phyloP scores from a whole-genome alignment of 2,797 vertebrate species.

The Antennarius maculatus region DNA sequence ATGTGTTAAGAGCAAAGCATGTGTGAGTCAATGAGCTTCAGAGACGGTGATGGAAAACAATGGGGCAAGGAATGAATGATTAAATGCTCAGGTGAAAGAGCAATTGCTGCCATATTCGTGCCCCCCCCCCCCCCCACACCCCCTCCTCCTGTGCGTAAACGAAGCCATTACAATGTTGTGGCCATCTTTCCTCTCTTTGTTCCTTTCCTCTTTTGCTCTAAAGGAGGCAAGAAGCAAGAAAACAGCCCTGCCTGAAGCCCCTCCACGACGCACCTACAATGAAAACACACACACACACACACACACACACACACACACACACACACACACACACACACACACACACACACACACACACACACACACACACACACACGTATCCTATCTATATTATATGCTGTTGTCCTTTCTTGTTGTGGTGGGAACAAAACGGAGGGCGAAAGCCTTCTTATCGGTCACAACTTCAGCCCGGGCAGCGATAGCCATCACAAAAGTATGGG shows the following conservation, averaged over 20 bases:
- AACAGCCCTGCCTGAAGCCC: constrained; percentile 42
- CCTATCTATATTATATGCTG: constrained; percentile 47
- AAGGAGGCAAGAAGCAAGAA: constrained; percentile 54
- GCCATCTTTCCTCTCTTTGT: constrained; percentile 47
- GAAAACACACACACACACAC: constrained; percentile 70
- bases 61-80: constrained; percentile 31
- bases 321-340: too few relatives aligned
- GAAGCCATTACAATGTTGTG: constrained; percentile 4
- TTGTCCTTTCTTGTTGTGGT: constrained; percentile 32
- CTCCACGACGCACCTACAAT: constrained; percentile 75
- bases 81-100: constrained; percentile 56
- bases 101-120: constrained; percentile 50
- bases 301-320: constrained; percentile 29
- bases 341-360: constrained; percentile 58
- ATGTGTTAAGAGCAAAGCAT: constrained; percentile 2
- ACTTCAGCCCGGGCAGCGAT: constrained; percentile 43
- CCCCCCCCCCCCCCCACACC: neutral
- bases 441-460: constrained; percentile 40
- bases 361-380: constrained; percentile 41
- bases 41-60: neutral
- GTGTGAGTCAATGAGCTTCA: constrained; percentile 12
- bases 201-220: constrained; percentile 36
- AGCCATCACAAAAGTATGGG: constrained; percentile 70
- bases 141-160: constrained; percentile 41
- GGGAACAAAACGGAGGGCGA: constrained; percentile 34